These are phyloP conservation scores for Macroramphosus scolopax DNA, from an alignment of 2,797 vertebrate species.

Conservation along the genomic window DNA sequence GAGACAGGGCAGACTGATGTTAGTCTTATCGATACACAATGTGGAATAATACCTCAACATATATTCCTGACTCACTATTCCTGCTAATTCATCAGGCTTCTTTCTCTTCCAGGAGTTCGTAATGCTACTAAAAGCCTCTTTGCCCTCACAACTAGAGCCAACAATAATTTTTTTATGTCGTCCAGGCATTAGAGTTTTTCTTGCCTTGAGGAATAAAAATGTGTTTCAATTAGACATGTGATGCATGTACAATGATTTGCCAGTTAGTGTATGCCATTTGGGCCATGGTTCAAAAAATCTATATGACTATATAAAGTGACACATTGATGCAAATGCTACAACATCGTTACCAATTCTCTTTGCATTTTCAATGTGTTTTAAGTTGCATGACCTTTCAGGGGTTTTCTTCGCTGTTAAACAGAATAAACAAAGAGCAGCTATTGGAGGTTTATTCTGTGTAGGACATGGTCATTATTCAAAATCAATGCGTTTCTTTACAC, in stretches of 20 bases:
- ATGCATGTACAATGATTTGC: neutral
- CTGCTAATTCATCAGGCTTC: conserved; percentile 14
- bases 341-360: too few species aligned
- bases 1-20: conserved; percentile 4
- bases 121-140: conserved; percentile 20
- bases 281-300: too few species aligned
- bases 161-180: conserved; percentile 30
- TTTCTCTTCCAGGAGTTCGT: conserved; percentile 16
- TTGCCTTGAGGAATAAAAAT: conserved; percentile 12
- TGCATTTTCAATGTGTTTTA: too few species aligned
- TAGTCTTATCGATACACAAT: conserved; percentile 15
- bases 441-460: too few species aligned
- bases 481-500: too few species aligned
- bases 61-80: conserved; percentile 11
- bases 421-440: too few species aligned
- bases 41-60: conserved; percentile 17
- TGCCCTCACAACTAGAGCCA: conserved; percentile 14
- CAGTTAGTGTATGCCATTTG: neutral
- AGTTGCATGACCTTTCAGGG: too few species aligned
- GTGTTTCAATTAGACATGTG: neutral
- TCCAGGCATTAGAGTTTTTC: conserved; percentile 24
- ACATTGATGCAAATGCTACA: too few species aligned
- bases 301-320: too few species aligned
- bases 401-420: too few species aligned
- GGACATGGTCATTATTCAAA: too few species aligned